Evolutionary conservation across 2,888 invertebrate species (phyloP).

Genomic region (Diaphora mendica): DNA sequence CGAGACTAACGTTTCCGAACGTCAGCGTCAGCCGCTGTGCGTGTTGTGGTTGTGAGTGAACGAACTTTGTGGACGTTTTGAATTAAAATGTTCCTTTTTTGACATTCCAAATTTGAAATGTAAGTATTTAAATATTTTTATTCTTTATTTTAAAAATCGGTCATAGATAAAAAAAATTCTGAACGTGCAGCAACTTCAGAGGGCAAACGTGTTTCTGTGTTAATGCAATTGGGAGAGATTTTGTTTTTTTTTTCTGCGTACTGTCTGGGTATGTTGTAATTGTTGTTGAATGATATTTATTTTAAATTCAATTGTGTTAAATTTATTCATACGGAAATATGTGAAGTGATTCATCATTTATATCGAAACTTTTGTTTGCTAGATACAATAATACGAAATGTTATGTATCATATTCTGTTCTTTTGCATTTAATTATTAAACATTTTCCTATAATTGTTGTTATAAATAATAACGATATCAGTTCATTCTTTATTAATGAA

Average conservation of each 20-base stretch:
- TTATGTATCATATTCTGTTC: neutral
- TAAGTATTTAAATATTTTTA: slow-evolving; percentile 7
- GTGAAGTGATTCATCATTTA: neutral
- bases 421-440: neutral
- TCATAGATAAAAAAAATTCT: no score
- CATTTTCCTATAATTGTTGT: neutral
- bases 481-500: no score
- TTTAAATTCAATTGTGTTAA: neutral
- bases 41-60: slow-evolving; percentile 11
- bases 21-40: neutral
- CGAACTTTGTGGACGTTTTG: slow-evolving; percentile 9
- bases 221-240: neutral
- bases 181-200: neutral
- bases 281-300: neutral
- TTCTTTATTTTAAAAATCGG: neutral
- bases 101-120: slow-evolving; percentile 1
- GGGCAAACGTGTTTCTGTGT: slow-evolving; percentile 2
- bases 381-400: neutral
- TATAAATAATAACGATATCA: no score
- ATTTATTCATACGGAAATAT: neutral
- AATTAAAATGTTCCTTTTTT: slow-evolving; percentile 7
- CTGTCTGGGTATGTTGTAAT: neutral
- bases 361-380: neutral
- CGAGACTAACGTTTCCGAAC: slow-evolving; percentile 10
- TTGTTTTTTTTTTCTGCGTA: neutral